These are phyloP conservation scores for Apocrypta bakeri DNA, from an alignment of 1,140 invertebrate species.

Conservation along the genomic window DNA sequence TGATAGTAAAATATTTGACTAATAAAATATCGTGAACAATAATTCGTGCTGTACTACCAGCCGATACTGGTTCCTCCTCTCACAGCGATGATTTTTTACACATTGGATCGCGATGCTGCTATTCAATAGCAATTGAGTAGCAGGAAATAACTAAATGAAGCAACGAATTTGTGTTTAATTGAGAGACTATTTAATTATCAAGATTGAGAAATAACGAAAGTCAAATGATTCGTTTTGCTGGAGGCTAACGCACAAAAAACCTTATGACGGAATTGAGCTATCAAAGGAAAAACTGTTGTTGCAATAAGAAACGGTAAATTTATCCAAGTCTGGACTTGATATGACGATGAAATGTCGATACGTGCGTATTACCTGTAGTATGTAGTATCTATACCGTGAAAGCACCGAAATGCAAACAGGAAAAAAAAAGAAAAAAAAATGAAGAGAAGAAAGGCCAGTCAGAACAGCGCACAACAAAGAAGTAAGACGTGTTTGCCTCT, in stretches of 20 bases:
- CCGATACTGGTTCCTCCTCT: too few species aligned
- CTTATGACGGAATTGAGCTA: neutral
- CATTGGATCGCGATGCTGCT: too few species aligned
- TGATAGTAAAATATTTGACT: neutral
- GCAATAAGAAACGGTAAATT: neutral
- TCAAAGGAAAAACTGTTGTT: neutral
- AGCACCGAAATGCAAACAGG: neutral
- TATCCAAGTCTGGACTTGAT: constrained; percentile 8
- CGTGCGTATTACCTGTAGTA: too few species aligned
- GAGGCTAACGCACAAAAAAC: too few species aligned
- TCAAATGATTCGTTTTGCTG: too few species aligned
- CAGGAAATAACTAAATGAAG: neutral
- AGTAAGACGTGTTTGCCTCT: constrained; percentile 16
- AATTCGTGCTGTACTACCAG: too few species aligned
- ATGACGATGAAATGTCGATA: too few species aligned
- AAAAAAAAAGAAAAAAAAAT: neutral
- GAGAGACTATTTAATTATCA: too few species aligned
- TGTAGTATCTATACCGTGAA: neutral
- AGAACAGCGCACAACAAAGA: neutral
- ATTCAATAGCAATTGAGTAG: too few species aligned
- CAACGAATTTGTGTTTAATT: too few species aligned
- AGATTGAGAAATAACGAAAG: too few species aligned
- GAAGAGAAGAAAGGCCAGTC: neutral
- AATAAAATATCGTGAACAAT: neutral
- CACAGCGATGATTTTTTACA: too few species aligned